These are phyloP conservation scores for Trichacis sp. DNA, from an alignment of 2,888 invertebrate species.

Conservation along the genomic window DNA sequence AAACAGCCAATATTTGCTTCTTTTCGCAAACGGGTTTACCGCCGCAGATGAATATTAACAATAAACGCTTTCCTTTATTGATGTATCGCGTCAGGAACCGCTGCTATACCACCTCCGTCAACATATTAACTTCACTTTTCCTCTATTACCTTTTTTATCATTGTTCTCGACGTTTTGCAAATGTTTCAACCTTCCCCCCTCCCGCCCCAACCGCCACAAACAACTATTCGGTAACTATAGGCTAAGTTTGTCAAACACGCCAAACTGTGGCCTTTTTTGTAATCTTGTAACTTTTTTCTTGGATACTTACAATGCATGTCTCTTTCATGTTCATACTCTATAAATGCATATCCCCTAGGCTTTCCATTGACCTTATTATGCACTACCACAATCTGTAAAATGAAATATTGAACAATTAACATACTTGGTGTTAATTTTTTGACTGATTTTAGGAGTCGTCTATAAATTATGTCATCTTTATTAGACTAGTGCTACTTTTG, in stretches of 20 bases:
- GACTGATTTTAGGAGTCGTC: no score
- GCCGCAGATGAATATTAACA: constrained; percentile 54
- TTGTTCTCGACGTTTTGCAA: not conserved
- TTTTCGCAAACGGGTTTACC: constrained; percentile 57
- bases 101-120: constrained; percentile 55
- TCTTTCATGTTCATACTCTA: constrained; percentile 98
- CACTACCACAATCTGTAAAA: constrained; percentile 86
- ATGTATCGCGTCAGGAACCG: constrained; percentile 55
- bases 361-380: constrained; percentile 90
- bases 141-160: not conserved
- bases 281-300: constrained; percentile 11
- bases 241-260: constrained; percentile 65
- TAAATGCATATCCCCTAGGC: constrained; percentile 98
- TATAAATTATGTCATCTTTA: no score
- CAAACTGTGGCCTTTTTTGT: constrained; percentile 45
- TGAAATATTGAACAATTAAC: constrained; percentile 27
- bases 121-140: constrained; percentile 16
- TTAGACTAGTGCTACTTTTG: no score
- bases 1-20: constrained; percentile 63
- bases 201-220: constrained; percentile 48
- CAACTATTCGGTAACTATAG: constrained; percentile 57
- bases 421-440: no score
- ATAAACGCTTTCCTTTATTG: constrained; percentile 58
- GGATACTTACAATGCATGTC: constrained; percentile 98
- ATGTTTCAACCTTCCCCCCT: constrained; percentile 49